phyloP scores from a whole-genome alignment of 2,888 invertebrate genomes.

The Ariolimax columbianus region DNA sequence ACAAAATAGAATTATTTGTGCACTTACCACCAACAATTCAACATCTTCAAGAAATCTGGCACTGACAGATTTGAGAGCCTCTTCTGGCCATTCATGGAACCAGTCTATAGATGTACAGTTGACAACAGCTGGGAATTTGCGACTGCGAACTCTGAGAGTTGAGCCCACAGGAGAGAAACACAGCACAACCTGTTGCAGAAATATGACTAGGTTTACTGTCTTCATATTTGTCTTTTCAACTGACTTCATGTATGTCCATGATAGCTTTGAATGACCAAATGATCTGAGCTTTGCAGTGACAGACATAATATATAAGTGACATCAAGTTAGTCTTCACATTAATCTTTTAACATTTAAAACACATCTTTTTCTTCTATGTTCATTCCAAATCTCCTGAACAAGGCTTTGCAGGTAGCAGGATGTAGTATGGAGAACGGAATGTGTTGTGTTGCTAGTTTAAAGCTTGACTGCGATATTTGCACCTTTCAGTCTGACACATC shows the following conservation, averaged over 20 bases:
- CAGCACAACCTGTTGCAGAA: conserved; percentile 87
- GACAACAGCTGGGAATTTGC: conserved; percentile 96
- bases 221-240: neutral
- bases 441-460: no score
- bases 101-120: conserved; percentile 97
- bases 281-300: neutral
- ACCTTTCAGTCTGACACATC: no score
- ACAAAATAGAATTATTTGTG: neutral
- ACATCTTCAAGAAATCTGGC: conserved; percentile 90
- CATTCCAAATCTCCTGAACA: no score
- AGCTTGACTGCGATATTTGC: no score
- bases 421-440: no score
- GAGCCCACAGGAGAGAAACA: conserved; percentile 98
- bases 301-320: no score
- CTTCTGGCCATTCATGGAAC: conserved; percentile 99
- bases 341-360: no score
- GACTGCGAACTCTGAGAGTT: conserved; percentile 91
- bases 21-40: conserved; percentile 86
- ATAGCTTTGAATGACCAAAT: neutral
- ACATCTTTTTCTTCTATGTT: no score
- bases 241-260: no score
- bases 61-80: conserved; percentile 95
- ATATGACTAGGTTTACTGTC: neutral
- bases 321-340: no score
- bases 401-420: no score